phyloP scores from a whole-genome alignment of 2,797 vertebrate species.

The Kryptolebias ocellatus region DNA sequence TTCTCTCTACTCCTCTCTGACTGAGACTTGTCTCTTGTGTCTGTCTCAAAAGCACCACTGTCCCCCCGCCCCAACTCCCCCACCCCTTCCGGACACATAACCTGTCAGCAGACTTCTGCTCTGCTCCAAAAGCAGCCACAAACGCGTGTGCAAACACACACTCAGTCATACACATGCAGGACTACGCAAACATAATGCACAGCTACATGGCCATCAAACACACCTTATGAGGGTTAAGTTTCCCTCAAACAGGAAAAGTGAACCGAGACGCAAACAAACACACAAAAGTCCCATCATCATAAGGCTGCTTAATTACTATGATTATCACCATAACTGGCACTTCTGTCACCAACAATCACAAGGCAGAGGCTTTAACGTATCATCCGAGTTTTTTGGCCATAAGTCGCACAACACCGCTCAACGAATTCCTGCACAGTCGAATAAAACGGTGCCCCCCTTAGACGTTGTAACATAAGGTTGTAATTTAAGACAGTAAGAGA shows the following conservation, averaged over 20 bases:
- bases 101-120: conserved; percentile 75
- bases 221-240: conserved; percentile 35
- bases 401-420: conserved; percentile 9
- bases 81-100: conserved; percentile 66
- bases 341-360: conserved; percentile 69
- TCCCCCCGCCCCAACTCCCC: conserved; percentile 42
- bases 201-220: conserved; percentile 41
- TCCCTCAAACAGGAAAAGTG: conserved; percentile 68
- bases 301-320: conserved; percentile 70
- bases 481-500: neutral
- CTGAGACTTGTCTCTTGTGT: conserved; percentile 74
- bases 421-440: conserved; percentile 15
- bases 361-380: conserved; percentile 50
- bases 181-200: conserved; percentile 21
- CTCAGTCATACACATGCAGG: conserved; percentile 13
- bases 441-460: conserved; percentile 14
- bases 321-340: conserved; percentile 70
- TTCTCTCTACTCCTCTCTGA: conserved; percentile 53
- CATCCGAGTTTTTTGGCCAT: conserved; percentile 41
- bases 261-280: conserved; percentile 67
- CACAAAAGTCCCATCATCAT: conserved; percentile 61
- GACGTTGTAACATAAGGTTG: neutral
- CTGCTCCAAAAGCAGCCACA: conserved; percentile 50
- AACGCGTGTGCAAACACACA: conserved; percentile 35
- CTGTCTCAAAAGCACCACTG: conserved; percentile 80